phyloP scores from a whole-genome alignment of 2,888 invertebrate species.

The Bimastos eiseni region DNA sequence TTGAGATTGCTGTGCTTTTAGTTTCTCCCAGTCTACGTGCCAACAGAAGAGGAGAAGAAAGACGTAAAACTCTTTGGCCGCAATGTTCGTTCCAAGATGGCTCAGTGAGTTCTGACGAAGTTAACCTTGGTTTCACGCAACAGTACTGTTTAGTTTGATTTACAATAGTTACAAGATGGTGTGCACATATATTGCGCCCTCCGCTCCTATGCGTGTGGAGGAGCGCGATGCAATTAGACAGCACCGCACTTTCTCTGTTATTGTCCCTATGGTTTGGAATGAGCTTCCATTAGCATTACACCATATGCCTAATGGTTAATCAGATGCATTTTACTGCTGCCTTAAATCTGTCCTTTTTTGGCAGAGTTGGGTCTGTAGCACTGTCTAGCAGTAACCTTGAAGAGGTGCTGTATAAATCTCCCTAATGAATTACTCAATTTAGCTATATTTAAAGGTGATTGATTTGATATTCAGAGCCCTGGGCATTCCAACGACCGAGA shows the following conservation, averaged over 20 bases:
- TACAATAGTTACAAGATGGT: background rate
- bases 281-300: too few relatives aligned
- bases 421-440: background rate
- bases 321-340: too few relatives aligned
- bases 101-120: conserved; percentile 71
- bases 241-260: too few relatives aligned
- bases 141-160: background rate
- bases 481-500: conserved; percentile 83
- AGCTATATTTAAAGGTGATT: background rate
- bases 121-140: background rate
- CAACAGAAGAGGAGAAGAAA: conserved; percentile 80
- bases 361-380: too few relatives aligned
- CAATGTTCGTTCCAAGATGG: conserved; percentile 88
- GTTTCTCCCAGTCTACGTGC: conserved; percentile 87
- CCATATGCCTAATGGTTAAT: too few relatives aligned
- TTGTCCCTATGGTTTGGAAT: too few relatives aligned
- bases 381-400: too few relatives aligned
- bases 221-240: too few relatives aligned
- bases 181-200: too few relatives aligned
- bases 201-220: too few relatives aligned
- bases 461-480: conserved; percentile 70
- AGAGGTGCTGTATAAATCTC: too few relatives aligned
- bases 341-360: too few relatives aligned
- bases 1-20: conserved; percentile 67
- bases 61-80: conserved; percentile 86